These are phyloP conservation scores for Sarcoramphus papa DNA, from an alignment of 2,797 vertebrate species.

Conservation along the genomic window DNA sequence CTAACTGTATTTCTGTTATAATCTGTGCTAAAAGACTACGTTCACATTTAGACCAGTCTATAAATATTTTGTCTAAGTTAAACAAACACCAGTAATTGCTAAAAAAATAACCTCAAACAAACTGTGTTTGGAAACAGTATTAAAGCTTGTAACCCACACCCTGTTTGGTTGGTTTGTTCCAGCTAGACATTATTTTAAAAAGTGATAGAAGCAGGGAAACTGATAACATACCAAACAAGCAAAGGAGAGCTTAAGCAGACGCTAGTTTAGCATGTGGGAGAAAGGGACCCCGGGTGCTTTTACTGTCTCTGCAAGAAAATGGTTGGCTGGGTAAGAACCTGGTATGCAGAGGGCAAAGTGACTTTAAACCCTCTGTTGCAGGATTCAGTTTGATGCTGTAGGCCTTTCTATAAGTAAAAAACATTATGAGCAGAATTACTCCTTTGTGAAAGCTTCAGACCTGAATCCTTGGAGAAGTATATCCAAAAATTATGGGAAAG, in stretches of 20 bases:
- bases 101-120: not conserved
- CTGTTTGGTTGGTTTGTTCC: rapidly evolving
- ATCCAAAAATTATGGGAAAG: not conserved
- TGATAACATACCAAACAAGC: rapidly evolving
- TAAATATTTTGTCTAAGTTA: not conserved
- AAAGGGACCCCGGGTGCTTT: not conserved
- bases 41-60: not conserved
- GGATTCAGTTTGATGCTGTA: rapidly evolving
- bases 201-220: rapidly evolving
- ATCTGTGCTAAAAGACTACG: not conserved
- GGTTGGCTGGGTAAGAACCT: no score
- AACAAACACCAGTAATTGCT: not conserved
- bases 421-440: not conserved
- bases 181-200: not conserved
- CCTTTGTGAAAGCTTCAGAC: not conserved
- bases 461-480: not conserved
- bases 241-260: not conserved
- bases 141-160: not conserved
- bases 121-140: not conserved
- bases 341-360: not conserved
- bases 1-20: not conserved
- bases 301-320: not conserved
- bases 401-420: not conserved
- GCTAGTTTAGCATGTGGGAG: rapidly evolving
- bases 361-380: not conserved